These are phyloP conservation scores for Trichacis sp. DNA, from an alignment of 2,888 invertebrate species.

Conservation along the genomic window DNA sequence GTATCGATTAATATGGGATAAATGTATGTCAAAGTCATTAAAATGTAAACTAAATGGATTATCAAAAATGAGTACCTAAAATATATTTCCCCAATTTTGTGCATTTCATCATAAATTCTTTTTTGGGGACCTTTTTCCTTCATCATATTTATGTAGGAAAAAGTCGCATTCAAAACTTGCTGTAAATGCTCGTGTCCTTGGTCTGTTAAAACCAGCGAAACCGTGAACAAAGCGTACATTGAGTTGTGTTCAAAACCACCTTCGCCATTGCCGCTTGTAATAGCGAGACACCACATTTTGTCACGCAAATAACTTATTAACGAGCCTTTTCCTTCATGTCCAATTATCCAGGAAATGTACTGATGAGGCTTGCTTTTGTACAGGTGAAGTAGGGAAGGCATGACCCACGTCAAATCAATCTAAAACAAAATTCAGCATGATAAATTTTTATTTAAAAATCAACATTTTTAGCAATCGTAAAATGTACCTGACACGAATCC, in stretches of 20 bases:
- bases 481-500: constrained; percentile 79
- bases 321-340: constrained; percentile 89
- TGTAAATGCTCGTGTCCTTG: constrained; percentile 79
- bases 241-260: constrained; percentile 84
- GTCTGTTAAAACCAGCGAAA: constrained; percentile 82
- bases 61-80: too few species aligned
- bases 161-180: constrained; percentile 81
- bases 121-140: constrained; percentile 77
- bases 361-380: constrained; percentile 84
- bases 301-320: constrained; percentile 82
- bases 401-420: constrained; percentile 75
- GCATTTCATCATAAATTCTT: constrained; percentile 72
- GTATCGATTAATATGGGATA: too few species aligned
- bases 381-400: constrained; percentile 74
- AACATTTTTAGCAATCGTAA: too few species aligned
- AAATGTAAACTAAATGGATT: too few species aligned
- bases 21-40: too few species aligned
- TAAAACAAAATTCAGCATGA: too few species aligned
- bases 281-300: constrained; percentile 82
- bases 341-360: constrained; percentile 81
- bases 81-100: constrained; percentile 78
- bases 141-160: constrained; percentile 83
- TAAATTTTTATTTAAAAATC: too few species aligned
- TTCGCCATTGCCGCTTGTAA: constrained; percentile 79
- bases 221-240: constrained; percentile 80